phyloP scores from a whole-genome alignment of 2,888 invertebrate genomes.

The Eupithecia subumbrata region DNA sequence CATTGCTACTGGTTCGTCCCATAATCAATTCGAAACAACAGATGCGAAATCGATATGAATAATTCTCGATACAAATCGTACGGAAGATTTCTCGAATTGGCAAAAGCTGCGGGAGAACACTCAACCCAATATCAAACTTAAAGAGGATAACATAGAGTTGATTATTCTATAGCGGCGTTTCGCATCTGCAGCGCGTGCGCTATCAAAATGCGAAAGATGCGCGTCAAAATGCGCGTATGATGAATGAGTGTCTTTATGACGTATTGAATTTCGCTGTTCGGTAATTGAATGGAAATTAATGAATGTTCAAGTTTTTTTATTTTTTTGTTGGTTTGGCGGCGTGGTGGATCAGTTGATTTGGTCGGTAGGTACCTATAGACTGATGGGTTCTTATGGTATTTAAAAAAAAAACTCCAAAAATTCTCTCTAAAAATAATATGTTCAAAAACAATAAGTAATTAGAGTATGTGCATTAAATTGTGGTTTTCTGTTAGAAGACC shows the following conservation, averaged over 20 bases:
- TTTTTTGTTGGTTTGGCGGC: not conserved
- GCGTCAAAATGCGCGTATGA: conserved; percentile 65
- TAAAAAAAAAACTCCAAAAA: no score
- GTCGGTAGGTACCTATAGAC: not conserved
- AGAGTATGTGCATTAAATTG: no score
- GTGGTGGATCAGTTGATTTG: not conserved
- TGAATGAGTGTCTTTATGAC: conserved; percentile 50
- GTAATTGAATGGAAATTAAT: conserved; percentile 15
- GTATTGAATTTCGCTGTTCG: conserved; percentile 21
- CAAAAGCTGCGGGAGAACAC: conserved; percentile 18
- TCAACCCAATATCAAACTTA: not conserved
- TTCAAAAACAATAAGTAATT: no score
- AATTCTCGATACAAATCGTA: conserved; percentile 46
- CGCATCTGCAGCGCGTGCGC: conserved; percentile 72
- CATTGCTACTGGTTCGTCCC: not conserved
- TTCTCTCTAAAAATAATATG: no score
- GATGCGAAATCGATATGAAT: conserved; percentile 54
- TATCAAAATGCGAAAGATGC: conserved; percentile 65
- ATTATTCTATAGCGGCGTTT: conserved; percentile 46
- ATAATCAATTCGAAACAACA: conserved; percentile 37
- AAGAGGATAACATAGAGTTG: conserved; percentile 24
- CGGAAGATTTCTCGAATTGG: conserved; percentile 20
- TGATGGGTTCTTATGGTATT: no score
- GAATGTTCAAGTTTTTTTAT: not conserved
- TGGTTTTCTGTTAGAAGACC: no score